A percentile compares a stretch with the other conserved stretches of the same genome.
These are phyloP conservation scores for Syrista parreyssii DNA, from an alignment of 2,888 invertebrate species.

Conservation along the genomic window DNA sequence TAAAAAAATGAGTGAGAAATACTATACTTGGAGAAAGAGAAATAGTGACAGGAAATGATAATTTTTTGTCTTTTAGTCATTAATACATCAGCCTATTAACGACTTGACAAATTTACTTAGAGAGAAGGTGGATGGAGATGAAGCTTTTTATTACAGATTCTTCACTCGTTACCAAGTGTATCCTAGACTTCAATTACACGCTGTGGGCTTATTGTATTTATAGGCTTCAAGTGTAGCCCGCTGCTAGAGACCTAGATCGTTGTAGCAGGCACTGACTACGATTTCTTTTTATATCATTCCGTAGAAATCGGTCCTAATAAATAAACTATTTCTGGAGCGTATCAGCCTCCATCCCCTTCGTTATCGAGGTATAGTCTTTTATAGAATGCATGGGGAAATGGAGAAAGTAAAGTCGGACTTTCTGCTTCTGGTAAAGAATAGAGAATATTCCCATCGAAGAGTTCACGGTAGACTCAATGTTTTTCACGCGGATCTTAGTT, in stretches of 20 bases:
- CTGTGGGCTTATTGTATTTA: neutral
- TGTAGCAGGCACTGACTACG: neutral
- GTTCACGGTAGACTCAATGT: neutral
- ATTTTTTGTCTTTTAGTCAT: neutral
- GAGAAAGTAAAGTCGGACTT: neutral
- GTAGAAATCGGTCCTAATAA: neutral
- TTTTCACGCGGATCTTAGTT: slow-evolving; percentile 10
- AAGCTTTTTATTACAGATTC: neutral
- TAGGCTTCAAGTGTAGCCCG: neutral
- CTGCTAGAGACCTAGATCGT: neutral
- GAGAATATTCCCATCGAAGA: neutral
- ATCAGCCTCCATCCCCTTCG: neutral
- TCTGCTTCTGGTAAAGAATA: neutral
- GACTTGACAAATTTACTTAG: neutral
- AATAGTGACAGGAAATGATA: neutral
- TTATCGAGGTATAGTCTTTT: neutral
- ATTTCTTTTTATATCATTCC: neutral
- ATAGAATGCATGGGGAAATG: neutral
- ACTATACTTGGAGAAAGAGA: neutral
- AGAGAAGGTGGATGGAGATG: neutral
- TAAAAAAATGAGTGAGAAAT: neutral
- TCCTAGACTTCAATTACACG: neutral
- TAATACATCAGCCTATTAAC: neutral
- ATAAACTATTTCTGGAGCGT: neutral
- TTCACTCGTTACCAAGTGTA: neutral